Conservation (phyloP, 1,140 invertebrate genomes). For the Spodoptera litura region DNA sequence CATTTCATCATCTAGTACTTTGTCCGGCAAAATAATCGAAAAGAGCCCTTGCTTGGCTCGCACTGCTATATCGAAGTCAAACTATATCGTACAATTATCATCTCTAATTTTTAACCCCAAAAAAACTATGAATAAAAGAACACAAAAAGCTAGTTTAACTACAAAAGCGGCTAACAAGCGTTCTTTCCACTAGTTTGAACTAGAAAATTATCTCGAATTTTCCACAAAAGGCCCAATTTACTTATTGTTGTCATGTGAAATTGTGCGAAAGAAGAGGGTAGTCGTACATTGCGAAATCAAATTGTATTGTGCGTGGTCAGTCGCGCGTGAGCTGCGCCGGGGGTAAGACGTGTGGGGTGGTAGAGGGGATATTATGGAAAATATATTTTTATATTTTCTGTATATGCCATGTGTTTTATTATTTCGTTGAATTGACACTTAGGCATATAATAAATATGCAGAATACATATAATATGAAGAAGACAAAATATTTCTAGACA, state of each 20-base stretch:
- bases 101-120: no score
- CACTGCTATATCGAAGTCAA: not conserved
- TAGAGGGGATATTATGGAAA: not conserved
- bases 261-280: slow-evolving; percentile 66
- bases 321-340: slow-evolving; percentile 58
- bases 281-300: slow-evolving; percentile 66
- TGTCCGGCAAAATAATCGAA: not conserved
- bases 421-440: no score
- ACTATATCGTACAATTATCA: not conserved
- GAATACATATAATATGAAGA: no score
- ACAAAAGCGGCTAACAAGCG: slow-evolving; percentile 64
- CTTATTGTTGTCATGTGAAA: slow-evolving; percentile 62
- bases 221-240: slow-evolving; percentile 66
- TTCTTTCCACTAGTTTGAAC: slow-evolving; percentile 72
- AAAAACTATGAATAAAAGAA: slow-evolving; percentile 9
- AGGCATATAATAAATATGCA: no score
- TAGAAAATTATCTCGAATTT: slow-evolving; percentile 68
- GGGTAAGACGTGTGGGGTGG: slow-evolving; percentile 55
- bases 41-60: not conserved
- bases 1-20: no score
- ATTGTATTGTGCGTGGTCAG: slow-evolving; percentile 67
- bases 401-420: not conserved
- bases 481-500: no score
- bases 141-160: slow-evolving; percentile 41
- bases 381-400: slow-evolving; percentile 19